Evolutionary conservation across 92 coral and sea anemone genomes (phyloP), one percentile per base, ranked within the genome.

Genomic region (Paragorgia papillata): DNA sequence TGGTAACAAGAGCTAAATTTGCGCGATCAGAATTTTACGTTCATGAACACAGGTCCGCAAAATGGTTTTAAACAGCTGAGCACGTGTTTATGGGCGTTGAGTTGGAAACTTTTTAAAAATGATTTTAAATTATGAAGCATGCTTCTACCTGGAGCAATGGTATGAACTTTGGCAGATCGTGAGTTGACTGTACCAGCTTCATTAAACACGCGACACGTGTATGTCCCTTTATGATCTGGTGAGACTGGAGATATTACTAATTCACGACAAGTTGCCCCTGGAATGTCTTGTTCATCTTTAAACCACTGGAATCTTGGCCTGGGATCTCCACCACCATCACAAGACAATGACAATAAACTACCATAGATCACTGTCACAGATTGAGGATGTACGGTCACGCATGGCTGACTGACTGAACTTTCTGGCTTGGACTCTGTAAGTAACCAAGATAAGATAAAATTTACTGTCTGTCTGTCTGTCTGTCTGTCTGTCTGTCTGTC

Each of bases 251-350:
- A 66, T 71, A 75, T 91, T 22, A 54, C 80, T 24, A 86, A 87
- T 78, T 88, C 89, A 37, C 90, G 80, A 1, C 50, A 25, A 13
- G 83, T 82, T 21, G 92, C 89, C 10, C 88, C 90, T 17, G 33
- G 79, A 48, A 94, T 74, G 14, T 85, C 90, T 17, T 24, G 39
- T 30, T 83, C 85, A 62, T 91, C 87, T 78, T 87, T 91, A 43
- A 74, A 83, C 98, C 97, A 94, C 66, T 94, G 97, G 59, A 79
- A 94, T 18, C 49, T 73, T 17, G 97, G 97, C 0, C 89, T 91
- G 18, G 98, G 97, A 25, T 87, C 88, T 1, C 97, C 95, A 24
- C 88, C 92, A 6, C 92, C 94, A 66, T 94, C 98, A 85, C 98
- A 94, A 54, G 74, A 90, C 48, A 90, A 56, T 30, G 80, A 71